Percentiles rank a stretch among this genome's conserved stretches.
phyloP scores from a whole-genome alignment of 2,888 invertebrate species.

The Tridacna crocea region DNA sequence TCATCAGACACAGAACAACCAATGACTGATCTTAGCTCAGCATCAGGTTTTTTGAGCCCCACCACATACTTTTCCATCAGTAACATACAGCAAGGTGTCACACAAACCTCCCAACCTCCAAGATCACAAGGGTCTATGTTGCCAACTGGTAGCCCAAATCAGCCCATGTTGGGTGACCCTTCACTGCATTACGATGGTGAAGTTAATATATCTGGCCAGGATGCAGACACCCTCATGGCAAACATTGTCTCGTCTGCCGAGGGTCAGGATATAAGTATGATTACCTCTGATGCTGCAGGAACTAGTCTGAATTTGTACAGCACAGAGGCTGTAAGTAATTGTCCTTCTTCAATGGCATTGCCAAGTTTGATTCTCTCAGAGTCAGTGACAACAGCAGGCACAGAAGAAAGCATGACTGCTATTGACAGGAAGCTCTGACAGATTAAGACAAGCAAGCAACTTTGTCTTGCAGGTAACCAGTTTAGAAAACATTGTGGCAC shows the following conservation, averaged over 20 bases:
- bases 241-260: conserved; percentile 40
- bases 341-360: conserved; percentile 22
- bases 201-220: conserved; percentile 44
- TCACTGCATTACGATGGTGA: conserved; percentile 22
- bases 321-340: conserved; percentile 12
- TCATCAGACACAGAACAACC: conserved; percentile 9
- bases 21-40: background rate
- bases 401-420: background rate
- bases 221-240: conserved; percentile 44
- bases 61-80: conserved; percentile 15
- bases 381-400: conserved; percentile 16
- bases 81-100: background rate
- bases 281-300: conserved; percentile 29
- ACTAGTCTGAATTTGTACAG: conserved; percentile 34
- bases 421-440: no score
- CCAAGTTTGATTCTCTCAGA: conserved; percentile 31
- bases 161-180: conserved; percentile 10
- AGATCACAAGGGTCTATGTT: background rate
- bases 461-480: no score
- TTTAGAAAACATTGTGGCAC: no score
- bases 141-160: background rate
- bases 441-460: no score
- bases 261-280: conserved; percentile 34
- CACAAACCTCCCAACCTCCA: background rate
- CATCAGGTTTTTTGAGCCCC: conserved; percentile 4